A percentile compares a stretch with the other conserved stretches of the same genome.
phyloP scores from a whole-genome alignment of 2,113 vertebrate species.

The Tenrec ecaudatus region DNA sequence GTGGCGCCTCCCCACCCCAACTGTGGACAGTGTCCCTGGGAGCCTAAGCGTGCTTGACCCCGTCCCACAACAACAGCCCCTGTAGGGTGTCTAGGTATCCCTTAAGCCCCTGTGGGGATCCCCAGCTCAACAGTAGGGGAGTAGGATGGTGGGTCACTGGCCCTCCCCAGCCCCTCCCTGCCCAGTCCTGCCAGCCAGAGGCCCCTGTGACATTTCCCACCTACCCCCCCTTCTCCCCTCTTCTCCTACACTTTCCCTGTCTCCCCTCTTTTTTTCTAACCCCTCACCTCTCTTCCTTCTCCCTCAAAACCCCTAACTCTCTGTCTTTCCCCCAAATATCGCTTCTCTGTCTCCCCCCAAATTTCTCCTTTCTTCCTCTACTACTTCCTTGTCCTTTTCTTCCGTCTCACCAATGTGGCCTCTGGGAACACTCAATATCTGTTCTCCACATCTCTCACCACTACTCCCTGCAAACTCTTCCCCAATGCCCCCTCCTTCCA shows the following conservation, averaged over 20 bases:
- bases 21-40: background rate
- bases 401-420: background rate
- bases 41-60: background rate
- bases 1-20: background rate
- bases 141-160: constrained; percentile 2
- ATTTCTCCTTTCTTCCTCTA: background rate
- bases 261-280: background rate
- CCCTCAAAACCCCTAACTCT: background rate
- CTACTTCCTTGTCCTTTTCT: too few species aligned
- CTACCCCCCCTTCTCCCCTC: constrained; percentile 57
- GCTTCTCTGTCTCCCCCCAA: background rate
- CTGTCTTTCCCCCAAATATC: background rate
- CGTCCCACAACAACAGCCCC: background rate
- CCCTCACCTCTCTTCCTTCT: background rate
- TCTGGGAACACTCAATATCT: too few species aligned
- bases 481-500: background rate
- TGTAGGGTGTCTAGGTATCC: background rate
- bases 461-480: too few species aligned
- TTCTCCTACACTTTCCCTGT: constrained; percentile 64
- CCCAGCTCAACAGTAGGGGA: background rate
- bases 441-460: too few species aligned
- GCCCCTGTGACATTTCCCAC: constrained; percentile 82
- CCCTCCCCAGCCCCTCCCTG: background rate
- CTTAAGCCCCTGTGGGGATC: background rate
- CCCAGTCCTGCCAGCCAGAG: constrained; percentile 67